Conservation (phyloP, 2,797 vertebrate genomes). For the Typhlichthys eigenmanni region DNA sequence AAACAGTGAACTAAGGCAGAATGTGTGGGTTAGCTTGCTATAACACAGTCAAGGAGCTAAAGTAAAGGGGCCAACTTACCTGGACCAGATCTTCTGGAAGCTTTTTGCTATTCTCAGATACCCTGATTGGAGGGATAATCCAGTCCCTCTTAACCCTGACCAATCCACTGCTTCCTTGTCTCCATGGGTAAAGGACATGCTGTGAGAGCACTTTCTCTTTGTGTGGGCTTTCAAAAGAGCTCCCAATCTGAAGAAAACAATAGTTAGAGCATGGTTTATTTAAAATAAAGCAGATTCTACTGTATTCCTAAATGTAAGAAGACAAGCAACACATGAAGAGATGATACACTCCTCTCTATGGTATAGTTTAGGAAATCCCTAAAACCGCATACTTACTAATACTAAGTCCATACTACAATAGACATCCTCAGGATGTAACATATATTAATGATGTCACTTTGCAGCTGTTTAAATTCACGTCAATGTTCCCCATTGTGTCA, state of each 20-base stretch:
- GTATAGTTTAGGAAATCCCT: conserved; percentile 8
- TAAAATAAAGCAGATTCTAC: background rate
- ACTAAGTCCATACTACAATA: conserved; percentile 11
- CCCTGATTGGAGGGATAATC: conserved; percentile 95
- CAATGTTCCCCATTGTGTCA: conserved; percentile 23
- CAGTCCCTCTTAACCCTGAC: conserved; percentile 89
- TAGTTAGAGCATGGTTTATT: background rate
- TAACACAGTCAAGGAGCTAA: background rate
- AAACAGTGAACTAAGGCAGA: no score
- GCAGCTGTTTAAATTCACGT: conserved; percentile 57
- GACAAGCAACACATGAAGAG: background rate
- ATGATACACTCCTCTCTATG: background rate
- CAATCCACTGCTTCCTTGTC: conserved; percentile 21
- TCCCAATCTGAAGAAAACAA: conserved; percentile 50
- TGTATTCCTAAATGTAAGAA: background rate
- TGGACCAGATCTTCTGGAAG: conserved; percentile 91
- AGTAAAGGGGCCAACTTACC: conserved; percentile 70
- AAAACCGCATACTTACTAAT: conserved; percentile 15
- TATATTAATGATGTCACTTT: conserved; percentile 48
- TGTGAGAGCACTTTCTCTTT: conserved; percentile 31
- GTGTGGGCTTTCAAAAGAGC: conserved; percentile 29
- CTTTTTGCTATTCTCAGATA: conserved; percentile 90
- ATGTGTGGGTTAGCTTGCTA: background rate
- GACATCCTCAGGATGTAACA: conserved; percentile 18
- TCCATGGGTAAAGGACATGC: conserved; percentile 74